A percentile compares a stretch with the other conserved stretches of the same genome.
Evolutionary conservation across 2,113 vertebrate genomes (phyloP).

Genomic region (Genyomyrus donnyi): DNA sequence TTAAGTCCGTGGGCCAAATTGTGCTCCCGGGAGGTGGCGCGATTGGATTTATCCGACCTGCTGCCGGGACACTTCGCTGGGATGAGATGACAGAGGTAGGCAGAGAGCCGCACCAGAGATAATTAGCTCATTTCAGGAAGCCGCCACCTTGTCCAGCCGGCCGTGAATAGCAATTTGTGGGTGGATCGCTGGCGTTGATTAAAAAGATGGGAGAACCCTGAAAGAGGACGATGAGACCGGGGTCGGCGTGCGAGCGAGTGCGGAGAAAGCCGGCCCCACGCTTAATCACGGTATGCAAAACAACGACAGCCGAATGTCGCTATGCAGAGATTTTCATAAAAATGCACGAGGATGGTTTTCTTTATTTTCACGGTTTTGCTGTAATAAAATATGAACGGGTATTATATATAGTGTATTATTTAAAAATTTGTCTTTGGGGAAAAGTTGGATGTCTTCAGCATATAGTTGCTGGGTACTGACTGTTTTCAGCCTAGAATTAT

Average conservation of each 20-base stretch:
- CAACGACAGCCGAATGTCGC: no score
- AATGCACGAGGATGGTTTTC: background rate
- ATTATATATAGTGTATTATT: background rate
- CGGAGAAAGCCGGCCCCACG: background rate
- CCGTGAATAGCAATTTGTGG: slow-evolving; percentile 11
- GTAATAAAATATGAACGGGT: background rate
- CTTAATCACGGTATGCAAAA: background rate
- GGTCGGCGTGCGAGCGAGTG: no score
- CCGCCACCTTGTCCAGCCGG: background rate
- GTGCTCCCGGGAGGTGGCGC: background rate
- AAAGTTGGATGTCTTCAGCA: background rate
- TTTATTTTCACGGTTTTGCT: background rate
- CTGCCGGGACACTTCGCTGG: background rate
- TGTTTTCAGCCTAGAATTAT: background rate
- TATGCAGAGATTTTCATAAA: background rate
- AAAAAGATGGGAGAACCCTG: background rate
- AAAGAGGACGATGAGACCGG: background rate
- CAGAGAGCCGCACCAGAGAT: background rate
- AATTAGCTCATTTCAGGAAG: slow-evolving; percentile 19
- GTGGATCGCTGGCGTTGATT: background rate
- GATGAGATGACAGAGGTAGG: background rate
- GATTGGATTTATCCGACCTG: background rate
- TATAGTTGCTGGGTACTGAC: background rate
- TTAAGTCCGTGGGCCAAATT: background rate
- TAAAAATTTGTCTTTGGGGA: background rate